Evolutionary conservation across 2,113 vertebrate species (phyloP).

Genomic region (Marmota flaviventris): DNA sequence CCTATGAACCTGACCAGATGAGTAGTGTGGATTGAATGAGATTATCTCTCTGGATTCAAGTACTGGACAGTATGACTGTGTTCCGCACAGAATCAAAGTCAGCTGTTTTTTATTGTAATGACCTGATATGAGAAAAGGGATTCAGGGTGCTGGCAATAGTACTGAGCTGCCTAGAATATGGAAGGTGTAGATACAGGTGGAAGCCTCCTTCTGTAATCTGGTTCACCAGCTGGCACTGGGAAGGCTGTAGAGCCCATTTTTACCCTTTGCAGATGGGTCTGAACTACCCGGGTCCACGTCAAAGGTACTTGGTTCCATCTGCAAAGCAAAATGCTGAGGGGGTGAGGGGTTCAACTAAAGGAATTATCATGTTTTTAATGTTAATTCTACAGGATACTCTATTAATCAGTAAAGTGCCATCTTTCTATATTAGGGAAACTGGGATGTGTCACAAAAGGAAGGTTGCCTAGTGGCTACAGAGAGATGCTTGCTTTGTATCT

Average conservation of each 20-base stretch:
- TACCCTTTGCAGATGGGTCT: rapidly evolving
- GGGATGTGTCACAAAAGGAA: neutral
- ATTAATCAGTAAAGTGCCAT: neutral
- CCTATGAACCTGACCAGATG: neutral
- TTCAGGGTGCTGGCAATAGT: too few species aligned
- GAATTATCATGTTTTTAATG: conserved; percentile 42
- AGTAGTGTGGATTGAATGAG: neutral
- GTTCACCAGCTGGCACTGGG: neutral
- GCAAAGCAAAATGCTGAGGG: neutral
- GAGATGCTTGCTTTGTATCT: conserved; percentile 2
- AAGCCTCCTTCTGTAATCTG: neutral
- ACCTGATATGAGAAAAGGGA: too few species aligned
- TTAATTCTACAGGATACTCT: neutral
- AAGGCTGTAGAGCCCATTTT: neutral
- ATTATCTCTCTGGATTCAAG: neutral
- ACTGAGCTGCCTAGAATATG: neutral
- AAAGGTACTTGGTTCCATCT: neutral
- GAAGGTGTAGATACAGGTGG: neutral
- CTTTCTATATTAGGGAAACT: neutral
- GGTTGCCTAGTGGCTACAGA: neutral
- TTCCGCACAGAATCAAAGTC: neutral
- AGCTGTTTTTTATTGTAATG: neutral
- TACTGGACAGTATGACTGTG: neutral
- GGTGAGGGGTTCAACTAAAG: neutral
- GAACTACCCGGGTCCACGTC: neutral